Evolutionary conservation across 1,140 invertebrate genomes (phyloP).

Genomic region (Dreissena polymorpha): DNA sequence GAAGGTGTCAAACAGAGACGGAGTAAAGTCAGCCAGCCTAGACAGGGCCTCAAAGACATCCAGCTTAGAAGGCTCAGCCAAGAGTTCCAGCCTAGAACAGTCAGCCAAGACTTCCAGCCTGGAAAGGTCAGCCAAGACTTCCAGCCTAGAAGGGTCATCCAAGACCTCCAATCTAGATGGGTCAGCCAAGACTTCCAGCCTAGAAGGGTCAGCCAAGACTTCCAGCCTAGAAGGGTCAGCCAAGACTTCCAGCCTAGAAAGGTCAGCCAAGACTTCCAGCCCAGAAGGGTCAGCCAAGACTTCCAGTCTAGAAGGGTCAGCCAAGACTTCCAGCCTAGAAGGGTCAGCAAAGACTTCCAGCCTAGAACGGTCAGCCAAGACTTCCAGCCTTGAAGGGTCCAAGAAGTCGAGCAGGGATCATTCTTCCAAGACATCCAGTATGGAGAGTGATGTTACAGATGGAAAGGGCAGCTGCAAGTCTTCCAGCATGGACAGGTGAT

Average conservation of each 20-base stretch:
- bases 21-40: slow-evolving; percentile 18
- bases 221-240: slow-evolving; percentile 20
- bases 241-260: not conserved
- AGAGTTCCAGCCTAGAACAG: not conserved
- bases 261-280: not conserved
- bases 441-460: slow-evolving; percentile 21
- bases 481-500: slow-evolving; percentile 25
- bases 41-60: slow-evolving; percentile 5
- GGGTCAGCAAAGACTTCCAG: not conserved
- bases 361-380: not conserved
- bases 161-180: not conserved
- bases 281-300: slow-evolving; percentile 3
- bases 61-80: not conserved
- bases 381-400: not conserved
- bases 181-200: slow-evolving; percentile 14
- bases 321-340: slow-evolving; percentile 12
- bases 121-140: not conserved
- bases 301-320: slow-evolving; percentile 21
- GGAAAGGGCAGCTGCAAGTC: slow-evolving; percentile 5
- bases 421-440: slow-evolving; percentile 28
- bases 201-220: not conserved
- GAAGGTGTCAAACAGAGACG: slow-evolving; percentile 23
- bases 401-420: not conserved
- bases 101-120: not conserved
- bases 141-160: not conserved